These are phyloP conservation scores for Pyrochroa serraticornis DNA, from an alignment of 2,888 invertebrate species.

Conservation along the genomic window DNA sequence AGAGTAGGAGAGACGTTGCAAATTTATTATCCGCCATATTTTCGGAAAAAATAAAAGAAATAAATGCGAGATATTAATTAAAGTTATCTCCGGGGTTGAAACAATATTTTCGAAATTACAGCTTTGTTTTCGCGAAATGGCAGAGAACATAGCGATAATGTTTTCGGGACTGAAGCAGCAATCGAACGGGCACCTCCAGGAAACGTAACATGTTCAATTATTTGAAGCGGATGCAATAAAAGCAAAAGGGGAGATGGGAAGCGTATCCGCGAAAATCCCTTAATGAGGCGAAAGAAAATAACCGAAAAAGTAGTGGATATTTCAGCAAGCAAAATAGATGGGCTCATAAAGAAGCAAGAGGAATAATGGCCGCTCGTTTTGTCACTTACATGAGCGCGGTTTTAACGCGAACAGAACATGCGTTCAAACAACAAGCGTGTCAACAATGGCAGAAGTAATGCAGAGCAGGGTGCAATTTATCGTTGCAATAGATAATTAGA, in stretches of 20 bases:
- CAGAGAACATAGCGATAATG: constrained; percentile 14
- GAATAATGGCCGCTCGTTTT: constrained; percentile 24
- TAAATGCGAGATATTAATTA: constrained; percentile 23
- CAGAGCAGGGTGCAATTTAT: constrained; percentile 14
- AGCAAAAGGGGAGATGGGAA: constrained; percentile 12
- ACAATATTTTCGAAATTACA: constrained; percentile 4
- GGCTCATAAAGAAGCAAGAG: constrained; percentile 16
- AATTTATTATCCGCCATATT: constrained; percentile 19
- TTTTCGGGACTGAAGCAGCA: constrained; percentile 14
- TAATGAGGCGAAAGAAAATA: constrained; percentile 21
- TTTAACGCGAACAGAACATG: constrained; percentile 24
- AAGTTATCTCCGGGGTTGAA: background rate
- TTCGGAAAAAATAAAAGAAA: constrained; percentile 21
- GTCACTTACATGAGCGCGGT: constrained; percentile 20
- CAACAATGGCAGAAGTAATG: constrained; percentile 20
- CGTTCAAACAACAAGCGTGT: constrained; percentile 17
- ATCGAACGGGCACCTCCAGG: constrained; percentile 18
- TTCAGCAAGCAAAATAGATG: constrained; percentile 15
- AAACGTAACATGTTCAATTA: constrained; percentile 24
- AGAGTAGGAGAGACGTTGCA: constrained; percentile 1
- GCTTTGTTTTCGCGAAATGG: constrained; percentile 10
- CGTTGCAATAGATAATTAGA: constrained; percentile 20
- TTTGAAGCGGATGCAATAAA: constrained; percentile 21
- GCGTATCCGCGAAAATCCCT: constrained; percentile 1
- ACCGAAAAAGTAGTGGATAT: constrained; percentile 12